Evolutionary conservation across 2,113 vertebrate genomes (phyloP), one percentile per base, ranked within the genome.

Genomic region (Rafetus swinhoei): DNA sequence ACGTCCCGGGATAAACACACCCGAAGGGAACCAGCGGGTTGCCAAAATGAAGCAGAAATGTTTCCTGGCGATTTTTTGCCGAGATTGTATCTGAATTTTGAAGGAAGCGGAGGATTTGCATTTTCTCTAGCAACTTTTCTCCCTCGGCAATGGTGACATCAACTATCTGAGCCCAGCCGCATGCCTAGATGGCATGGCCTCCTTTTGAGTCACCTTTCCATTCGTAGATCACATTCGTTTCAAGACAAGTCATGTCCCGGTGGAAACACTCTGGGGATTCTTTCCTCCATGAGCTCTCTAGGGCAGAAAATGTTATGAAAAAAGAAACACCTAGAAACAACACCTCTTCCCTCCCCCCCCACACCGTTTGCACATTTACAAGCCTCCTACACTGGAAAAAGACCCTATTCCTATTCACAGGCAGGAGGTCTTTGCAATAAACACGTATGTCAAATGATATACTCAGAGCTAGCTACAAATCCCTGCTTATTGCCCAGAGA

Each of bases 221-320:
- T 95, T 93, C 90, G 0, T 81, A 93, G 72, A 90, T 88, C 3
- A 29, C 79, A 52, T 95, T 86, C 16, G 25, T 19, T 95, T 80
- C 93, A 76, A 96, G 94, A 90, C 95, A 97, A 92, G 94, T 55
- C 56, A 88, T 53, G 91, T 72, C 29, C 86, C 79, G 53, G 59
- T 84, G 92, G 81, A 89, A 90, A 81, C 81, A 93, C 88, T 93
- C 81, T 90, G 91, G 90, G 93, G 93, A 29, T 89, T 29, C 74
- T 95, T 93, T 95, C 93, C 96, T 93, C 97, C 97, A 97, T 90
- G 93, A 97, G 93, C 55, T 81, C 93, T 92, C 91, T 90, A 88
- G 80, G 86, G 92, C 94, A 95, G 86, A 95, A 35, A 35, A 35
- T 10, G 93, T 91, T 90, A 91, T 91, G 93, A 96, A 95, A 93